Evolutionary conservation across 2,888 invertebrate genomes (phyloP).

Genomic region (Nomada goodeniana): DNA sequence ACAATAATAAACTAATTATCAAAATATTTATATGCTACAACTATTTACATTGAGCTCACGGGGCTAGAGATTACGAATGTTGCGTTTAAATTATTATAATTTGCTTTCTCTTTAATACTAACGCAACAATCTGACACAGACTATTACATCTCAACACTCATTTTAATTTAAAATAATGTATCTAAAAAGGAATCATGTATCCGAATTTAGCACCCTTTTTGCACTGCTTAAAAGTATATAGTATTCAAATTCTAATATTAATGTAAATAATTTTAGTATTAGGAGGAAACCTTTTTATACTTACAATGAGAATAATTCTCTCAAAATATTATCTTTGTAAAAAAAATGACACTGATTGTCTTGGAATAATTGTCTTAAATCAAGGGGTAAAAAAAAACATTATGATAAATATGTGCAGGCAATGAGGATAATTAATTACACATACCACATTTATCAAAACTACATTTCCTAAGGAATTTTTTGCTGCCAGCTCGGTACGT

Average conservation of each 20-base stretch:
- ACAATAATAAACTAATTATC: slow-evolving; percentile 57
- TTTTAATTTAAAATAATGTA: slow-evolving; percentile 1
- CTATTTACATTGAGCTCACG: slow-evolving; percentile 67
- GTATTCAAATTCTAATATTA: slow-evolving; percentile 1
- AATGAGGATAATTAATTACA: slow-evolving; percentile 39
- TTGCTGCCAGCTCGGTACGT: slow-evolving; percentile 24
- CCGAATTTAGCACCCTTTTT: slow-evolving; percentile 2
- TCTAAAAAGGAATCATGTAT: not conserved
- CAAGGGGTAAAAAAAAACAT: slow-evolving; percentile 35
- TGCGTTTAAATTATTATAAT: slow-evolving; percentile 47
- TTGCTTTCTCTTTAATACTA: slow-evolving; percentile 43
- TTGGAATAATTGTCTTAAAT: slow-evolving; percentile 44
- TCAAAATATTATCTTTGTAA: slow-evolving; percentile 25
- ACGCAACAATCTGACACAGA: slow-evolving; percentile 34
- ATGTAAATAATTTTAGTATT: slow-evolving; percentile 24
- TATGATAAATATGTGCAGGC: slow-evolving; percentile 30
- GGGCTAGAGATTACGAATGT: slow-evolving; percentile 57
- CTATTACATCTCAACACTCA: slow-evolving; percentile 43
- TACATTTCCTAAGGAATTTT: slow-evolving; percentile 36
- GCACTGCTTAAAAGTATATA: slow-evolving; percentile 11
- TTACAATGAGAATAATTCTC: slow-evolving; percentile 22
- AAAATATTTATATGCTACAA: slow-evolving; percentile 61
- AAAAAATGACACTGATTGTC: slow-evolving; percentile 58
- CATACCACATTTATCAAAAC: slow-evolving; percentile 47
- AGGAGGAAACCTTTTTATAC: slow-evolving; percentile 17